These are phyloP conservation scores for Tetranychus truncatus DNA, from an alignment of 2,888 invertebrate genomes.

Conservation along the genomic window DNA sequence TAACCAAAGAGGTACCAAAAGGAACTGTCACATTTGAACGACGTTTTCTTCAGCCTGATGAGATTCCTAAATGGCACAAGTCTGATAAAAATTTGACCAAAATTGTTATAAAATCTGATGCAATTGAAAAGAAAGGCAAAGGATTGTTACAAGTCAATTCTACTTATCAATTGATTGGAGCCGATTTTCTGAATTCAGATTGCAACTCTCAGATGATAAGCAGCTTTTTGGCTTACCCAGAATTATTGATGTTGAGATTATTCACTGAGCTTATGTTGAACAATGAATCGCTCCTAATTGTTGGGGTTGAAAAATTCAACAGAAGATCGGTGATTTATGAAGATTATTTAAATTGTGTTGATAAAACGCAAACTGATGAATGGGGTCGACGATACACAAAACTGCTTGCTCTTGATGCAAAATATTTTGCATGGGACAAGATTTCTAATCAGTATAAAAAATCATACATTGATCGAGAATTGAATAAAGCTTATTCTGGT, in stretches of 20 bases:
- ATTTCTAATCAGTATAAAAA: constrained; percentile 38
- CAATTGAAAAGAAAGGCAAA: constrained; percentile 50
- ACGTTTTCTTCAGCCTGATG: constrained; percentile 41
- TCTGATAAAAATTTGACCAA: constrained; percentile 41
- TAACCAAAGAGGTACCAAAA: constrained; percentile 36
- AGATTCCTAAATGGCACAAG: constrained; percentile 47
- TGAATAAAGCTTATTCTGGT: constrained; percentile 52
- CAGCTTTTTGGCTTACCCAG: constrained; percentile 91
- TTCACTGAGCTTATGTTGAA: constrained; percentile 60
- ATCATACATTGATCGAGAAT: constrained; percentile 44
- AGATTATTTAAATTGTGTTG: constrained; percentile 40
- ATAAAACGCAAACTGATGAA: constrained; percentile 35
- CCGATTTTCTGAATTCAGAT: constrained; percentile 56
- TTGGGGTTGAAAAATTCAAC: constrained; percentile 61
- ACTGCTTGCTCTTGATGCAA: constrained; percentile 77
- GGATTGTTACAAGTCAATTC: constrained; percentile 64
- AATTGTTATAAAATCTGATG: constrained; percentile 51
- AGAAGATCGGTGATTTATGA: too few species aligned
- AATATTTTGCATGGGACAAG: constrained; percentile 46
- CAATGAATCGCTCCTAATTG: constrained; percentile 63
- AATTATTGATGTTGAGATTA: constrained; percentile 64
- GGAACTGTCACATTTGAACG: constrained; percentile 65
- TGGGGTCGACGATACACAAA: constrained; percentile 35
- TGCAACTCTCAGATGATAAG: constrained; percentile 89
- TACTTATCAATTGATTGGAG: constrained; percentile 78